Base-by-base conservation (phyloP, 2,888 invertebrate species). In the Nomada fucata region DNA sequence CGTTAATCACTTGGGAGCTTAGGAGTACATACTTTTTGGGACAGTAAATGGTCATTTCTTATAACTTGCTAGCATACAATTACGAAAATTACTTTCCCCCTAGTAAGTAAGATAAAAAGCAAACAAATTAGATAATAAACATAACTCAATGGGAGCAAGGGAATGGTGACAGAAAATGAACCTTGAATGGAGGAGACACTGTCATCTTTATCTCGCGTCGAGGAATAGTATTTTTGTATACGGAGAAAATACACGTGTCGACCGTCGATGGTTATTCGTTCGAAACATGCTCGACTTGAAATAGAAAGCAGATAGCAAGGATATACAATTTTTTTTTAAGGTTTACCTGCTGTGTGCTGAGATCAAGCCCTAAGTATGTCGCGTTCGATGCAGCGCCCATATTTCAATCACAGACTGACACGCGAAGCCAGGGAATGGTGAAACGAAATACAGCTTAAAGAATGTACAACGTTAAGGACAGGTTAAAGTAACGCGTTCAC, bases 331-430 rank as follows among this genome's bases (percentile, higher is more conserved):
- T 36, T 42, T 50, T 36, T 52, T 20, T 52, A 53, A 10, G 29
- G 13, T 94, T 94, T 94, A 97, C 97, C 96, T 97, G 97, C 94
- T 98, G 97, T 26, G 98, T 97, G 93, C 97, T 97, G 92, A 97
- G 95, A 95, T 98, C 98, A 90, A 98, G 95, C 78, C 97, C 97
- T 90, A 98, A 95, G 95, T 96, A 97, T 88, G 96, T 96, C 92
- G 94, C 94, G 84, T 88, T 87, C 79, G 87, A 79, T 77, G 90
- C 72, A 78, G 91, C 90, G 70, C 86, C 89, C 92, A 92, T 92
- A 61, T 85, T 83, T 76, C 70, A 52, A 52, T 68, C 36, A 77
- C 71, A 29, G 29, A 61, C 69, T 26, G 61, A 50, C 61, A 67
- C 69, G 72, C 70, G 53, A 80, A 52, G 44, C 68, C 64, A 70